Evolutionary conservation across 2,113 vertebrate genomes (phyloP).

Genomic region (Xiphophorus couchianus): DNA sequence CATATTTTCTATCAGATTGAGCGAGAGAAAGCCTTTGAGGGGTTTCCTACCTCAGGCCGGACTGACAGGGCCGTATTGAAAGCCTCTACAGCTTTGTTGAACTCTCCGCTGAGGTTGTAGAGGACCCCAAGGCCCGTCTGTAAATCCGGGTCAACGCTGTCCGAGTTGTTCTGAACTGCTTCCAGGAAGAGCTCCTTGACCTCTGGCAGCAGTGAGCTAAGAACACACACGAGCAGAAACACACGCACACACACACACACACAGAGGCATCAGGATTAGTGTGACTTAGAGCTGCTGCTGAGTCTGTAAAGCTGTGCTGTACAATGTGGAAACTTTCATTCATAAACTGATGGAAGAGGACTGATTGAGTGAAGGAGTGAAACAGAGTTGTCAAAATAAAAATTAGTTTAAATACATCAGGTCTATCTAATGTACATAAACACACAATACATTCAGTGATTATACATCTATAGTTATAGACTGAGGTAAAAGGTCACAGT

Average conservation of each 20-base stretch:
- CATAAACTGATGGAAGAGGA: not conserved
- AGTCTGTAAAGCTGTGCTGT: conserved; percentile 30
- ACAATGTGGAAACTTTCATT: conserved; percentile 11
- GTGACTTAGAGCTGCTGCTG: conserved; percentile 36
- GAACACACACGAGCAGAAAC: conserved; percentile 7
- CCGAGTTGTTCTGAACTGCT: conserved; percentile 90
- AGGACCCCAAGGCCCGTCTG: conserved; percentile 97
- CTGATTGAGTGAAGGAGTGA: not conserved
- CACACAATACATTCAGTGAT: conserved; percentile 12
- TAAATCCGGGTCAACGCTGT: conserved; percentile 92
- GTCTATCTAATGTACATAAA: not conserved
- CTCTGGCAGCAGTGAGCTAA: conserved; percentile 88
- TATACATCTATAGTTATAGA: not conserved
- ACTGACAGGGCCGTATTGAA: conserved; percentile 96
- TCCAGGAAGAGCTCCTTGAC: conserved; percentile 95
- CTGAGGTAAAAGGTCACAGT: conserved; percentile 9
- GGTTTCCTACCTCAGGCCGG: conserved; percentile 89
- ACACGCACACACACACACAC: conserved; percentile 11
- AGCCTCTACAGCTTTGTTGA: conserved; percentile 96
- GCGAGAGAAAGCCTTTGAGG: not conserved
- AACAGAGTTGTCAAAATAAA: not conserved
- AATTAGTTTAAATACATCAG: not conserved
- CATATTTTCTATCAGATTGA: not conserved
- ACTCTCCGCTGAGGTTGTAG: conserved; percentile 95
- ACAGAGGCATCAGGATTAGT: conserved; percentile 43